phyloP scores from a whole-genome alignment of 2,797 vertebrate genomes.

The Molossus alvarezi region DNA sequence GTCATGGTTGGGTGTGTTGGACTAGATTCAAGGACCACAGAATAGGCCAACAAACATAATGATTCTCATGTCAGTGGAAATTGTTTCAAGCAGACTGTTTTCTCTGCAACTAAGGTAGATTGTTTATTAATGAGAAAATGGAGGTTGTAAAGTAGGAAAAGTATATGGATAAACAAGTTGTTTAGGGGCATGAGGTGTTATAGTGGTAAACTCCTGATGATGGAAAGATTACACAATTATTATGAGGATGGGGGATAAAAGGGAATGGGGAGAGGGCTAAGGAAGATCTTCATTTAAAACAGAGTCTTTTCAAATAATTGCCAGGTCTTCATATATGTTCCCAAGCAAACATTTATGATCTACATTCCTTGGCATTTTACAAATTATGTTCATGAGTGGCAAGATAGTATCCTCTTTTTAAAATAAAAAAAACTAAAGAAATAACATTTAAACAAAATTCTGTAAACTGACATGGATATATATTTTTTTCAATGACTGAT shows the following conservation, averaged over 20 bases:
- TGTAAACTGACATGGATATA: constrained; percentile 8
- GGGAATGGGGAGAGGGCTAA: neutral
- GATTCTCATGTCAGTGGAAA: neutral
- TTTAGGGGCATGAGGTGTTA: neutral
- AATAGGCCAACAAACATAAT: neutral
- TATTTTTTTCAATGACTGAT: constrained; percentile 64
- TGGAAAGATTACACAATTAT: neutral
- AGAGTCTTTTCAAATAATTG: constrained; percentile 20
- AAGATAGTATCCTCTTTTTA: constrained; percentile 30
- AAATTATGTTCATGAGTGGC: constrained; percentile 26
- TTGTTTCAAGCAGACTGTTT: neutral
- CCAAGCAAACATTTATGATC: constrained; percentile 18
- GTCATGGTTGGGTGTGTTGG: neutral
- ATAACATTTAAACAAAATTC: constrained; percentile 61
- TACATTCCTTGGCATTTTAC: neutral
- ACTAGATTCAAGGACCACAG: neutral
- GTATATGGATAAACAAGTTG: neutral
- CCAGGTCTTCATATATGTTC: neutral
- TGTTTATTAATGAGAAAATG: constrained; percentile 36
- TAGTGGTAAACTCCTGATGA: neutral
- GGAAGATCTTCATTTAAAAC: neutral
- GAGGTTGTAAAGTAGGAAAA: neutral
- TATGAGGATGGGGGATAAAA: neutral
- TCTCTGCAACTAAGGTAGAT: neutral
- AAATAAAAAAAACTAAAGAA: constrained; percentile 42